A percentile compares a stretch with the other conserved stretches of the same genome.
Conservation (phyloP, 2,888 invertebrate genomes). For the Dryobotodes eremita region DNA sequence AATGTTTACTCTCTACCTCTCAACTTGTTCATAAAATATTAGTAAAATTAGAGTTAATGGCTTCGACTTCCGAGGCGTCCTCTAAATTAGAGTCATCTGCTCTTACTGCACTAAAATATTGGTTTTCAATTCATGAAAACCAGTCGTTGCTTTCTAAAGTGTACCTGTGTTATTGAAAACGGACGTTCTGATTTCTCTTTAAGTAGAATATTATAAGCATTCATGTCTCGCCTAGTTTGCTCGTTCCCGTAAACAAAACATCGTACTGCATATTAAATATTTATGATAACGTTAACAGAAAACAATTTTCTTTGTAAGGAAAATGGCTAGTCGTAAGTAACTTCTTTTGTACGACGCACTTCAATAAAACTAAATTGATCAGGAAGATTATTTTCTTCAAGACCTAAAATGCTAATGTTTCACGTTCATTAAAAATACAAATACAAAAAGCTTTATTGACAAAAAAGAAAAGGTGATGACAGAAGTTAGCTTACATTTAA, state of each 20-base stretch:
- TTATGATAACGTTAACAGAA: neutral
- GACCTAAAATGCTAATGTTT: neutral
- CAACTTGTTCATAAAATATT: slow-evolving; percentile 48
- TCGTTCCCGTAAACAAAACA: slow-evolving; percentile 26
- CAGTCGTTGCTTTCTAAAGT: slow-evolving; percentile 54
- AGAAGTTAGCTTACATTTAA: neutral
- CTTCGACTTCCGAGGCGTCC: slow-evolving; percentile 49
- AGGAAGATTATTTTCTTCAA: neutral
- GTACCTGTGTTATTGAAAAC: slow-evolving; percentile 54
- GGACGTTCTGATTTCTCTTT: slow-evolving; percentile 55
- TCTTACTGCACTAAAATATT: slow-evolving; percentile 50
- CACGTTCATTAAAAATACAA: neutral
- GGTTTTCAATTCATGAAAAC: slow-evolving; percentile 58
- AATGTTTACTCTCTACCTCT: slow-evolving; percentile 20
- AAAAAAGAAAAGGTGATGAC: neutral
- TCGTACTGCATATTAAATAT: slow-evolving; percentile 16
- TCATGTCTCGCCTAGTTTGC: slow-evolving; percentile 36
- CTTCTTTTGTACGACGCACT: neutral
- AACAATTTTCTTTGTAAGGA: neutral
- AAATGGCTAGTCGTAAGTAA: neutral
- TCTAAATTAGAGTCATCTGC: slow-evolving; percentile 47
- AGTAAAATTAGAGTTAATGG: slow-evolving; percentile 54
- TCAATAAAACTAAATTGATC: neutral
- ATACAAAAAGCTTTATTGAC: neutral
- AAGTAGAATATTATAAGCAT: slow-evolving; percentile 58